Evolutionary conservation across 1,140 invertebrate species (phyloP), one percentile per base, ranked within the genome.

Genomic region (Asobara japonica): DNA sequence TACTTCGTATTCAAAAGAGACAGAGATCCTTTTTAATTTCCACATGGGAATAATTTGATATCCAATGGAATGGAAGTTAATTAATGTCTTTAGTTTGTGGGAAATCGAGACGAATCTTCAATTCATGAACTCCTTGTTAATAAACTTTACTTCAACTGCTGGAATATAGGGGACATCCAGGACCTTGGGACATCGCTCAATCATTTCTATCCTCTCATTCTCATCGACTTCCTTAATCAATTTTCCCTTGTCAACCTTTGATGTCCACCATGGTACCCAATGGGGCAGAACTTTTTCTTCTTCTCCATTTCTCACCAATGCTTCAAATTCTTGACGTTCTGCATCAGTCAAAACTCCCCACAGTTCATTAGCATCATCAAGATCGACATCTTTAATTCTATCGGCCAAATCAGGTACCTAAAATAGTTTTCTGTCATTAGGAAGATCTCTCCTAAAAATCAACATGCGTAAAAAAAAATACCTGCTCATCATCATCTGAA

Each of bases 201-300:
- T 41, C 61, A 80, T 80, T 41, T 83, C 77, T 20, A 31, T 25
- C 72, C 80, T n/a, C 27, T 74, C 74, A 38, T 73, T 51, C 8
- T 82, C 48, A 62, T 84, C 71, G 27, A 87, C 7, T 73, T 91
- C 87, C 71, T 89, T 79, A n/a, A 92, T 82, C 56, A 92, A 79
- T 81, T 83, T 89, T 69, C 80, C 88, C 71, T 88, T 83, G 75
- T 75, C 84, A 25, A 65, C 41, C 27, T 75, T 80, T 77, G 84
- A 83, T 3, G 77, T 81, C 94, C 94, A 95, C 94, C 94, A 95
- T 1, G 93, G 93, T 41, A 87, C 84, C 89, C 91, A 94, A 6
- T 88, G 78, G 0, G 92, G 92, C 78, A 94, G 80, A 31, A 94
- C 82, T 74, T 90, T 86, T 31, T 88, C 86, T 11, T 90, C 87